A percentile compares a stretch with the other conserved stretches of the same genome.
Evolutionary conservation across 2,113 vertebrate genomes (phyloP).

Genomic region (Thunnus thynnus): DNA sequence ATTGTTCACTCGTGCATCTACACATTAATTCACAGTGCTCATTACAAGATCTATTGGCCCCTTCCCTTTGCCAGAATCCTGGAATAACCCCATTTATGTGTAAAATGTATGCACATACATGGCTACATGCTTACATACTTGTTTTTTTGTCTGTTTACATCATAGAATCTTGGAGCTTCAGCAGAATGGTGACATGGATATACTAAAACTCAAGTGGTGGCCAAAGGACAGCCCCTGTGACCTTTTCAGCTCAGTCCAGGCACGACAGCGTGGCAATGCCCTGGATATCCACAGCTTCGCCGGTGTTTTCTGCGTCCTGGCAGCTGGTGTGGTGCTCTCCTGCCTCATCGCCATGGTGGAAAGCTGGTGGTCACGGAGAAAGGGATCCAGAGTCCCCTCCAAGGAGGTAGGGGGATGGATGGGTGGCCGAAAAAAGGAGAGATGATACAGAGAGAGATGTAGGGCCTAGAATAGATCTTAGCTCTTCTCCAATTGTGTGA

Average conservation of each 20-base stretch:
- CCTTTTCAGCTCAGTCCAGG: constrained; percentile 92
- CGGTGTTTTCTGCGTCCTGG: constrained; percentile 97
- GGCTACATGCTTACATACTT: constrained; percentile 1
- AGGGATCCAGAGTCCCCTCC: constrained; percentile 96
- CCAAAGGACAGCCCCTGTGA: constrained; percentile 95
- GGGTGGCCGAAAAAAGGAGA: constrained; percentile 1
- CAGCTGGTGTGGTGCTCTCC: constrained; percentile 96
- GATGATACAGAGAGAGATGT: background rate
- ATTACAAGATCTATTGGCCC: background rate
- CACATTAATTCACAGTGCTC: background rate
- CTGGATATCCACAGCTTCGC: constrained; percentile 99
- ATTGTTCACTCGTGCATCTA: constrained; percentile 4
- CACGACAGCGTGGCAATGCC: constrained; percentile 91
- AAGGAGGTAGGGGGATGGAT: constrained; percentile 91
- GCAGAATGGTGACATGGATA: constrained; percentile 97
- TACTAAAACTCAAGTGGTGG: constrained; percentile 99
- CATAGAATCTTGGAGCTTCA: constrained; percentile 97
- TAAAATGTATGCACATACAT: background rate
- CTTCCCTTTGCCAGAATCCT: constrained; percentile 6
- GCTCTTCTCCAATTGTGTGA: background rate
- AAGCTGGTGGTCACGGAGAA: constrained; percentile 98
- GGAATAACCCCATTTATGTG: background rate
- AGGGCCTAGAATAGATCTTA: background rate
- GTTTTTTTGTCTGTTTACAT: background rate
- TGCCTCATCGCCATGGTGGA: constrained; percentile 99